A percentile compares a stretch with the other conserved stretches of the same genome.
Conservation (phyloP, 2,797 vertebrate genomes). For the Microctenopoma lineatum region DNA sequence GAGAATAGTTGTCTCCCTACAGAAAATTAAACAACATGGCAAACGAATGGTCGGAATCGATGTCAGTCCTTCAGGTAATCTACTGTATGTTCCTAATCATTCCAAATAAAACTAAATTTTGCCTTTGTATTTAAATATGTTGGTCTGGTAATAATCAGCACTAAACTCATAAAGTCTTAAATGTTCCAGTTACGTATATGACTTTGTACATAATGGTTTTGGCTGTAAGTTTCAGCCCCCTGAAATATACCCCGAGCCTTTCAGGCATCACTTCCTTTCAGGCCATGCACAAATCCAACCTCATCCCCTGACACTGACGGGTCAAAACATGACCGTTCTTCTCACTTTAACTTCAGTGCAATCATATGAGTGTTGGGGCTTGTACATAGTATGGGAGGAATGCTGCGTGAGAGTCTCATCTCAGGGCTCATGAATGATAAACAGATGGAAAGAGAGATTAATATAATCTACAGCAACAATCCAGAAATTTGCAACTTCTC, state of each 20-base stretch:
- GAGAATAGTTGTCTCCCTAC: neutral
- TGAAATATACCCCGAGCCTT: conserved; percentile 1
- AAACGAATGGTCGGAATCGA: neutral
- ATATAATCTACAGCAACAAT: conserved; percentile 6
- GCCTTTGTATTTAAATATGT: neutral
- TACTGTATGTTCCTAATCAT: too few species aligned
- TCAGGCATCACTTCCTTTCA: conserved; percentile 27
- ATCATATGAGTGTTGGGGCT: neutral
- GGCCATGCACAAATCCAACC: conserved; percentile 20
- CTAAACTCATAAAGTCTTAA: too few species aligned
- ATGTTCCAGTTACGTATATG: too few species aligned
- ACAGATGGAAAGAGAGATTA: conserved; percentile 5
- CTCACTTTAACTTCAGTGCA: conserved; percentile 8
- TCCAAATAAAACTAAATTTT: neutral
- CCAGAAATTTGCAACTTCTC: too few species aligned
- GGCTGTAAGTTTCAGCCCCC: neutral
- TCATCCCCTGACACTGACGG: conserved; percentile 6
- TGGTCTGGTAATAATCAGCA: neutral
- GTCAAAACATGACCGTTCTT: conserved; percentile 31
- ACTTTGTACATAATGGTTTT: neutral
- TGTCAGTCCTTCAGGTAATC: neutral
- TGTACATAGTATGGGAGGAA: conserved; percentile 1
- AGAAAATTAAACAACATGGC: neutral
- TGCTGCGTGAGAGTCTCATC: neutral
- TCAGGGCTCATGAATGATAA: neutral